A percentile compares a stretch with the other conserved stretches of the same genome.
phyloP scores from a whole-genome alignment of 2,113 vertebrate species.

The Muntiacus reevesi region DNA sequence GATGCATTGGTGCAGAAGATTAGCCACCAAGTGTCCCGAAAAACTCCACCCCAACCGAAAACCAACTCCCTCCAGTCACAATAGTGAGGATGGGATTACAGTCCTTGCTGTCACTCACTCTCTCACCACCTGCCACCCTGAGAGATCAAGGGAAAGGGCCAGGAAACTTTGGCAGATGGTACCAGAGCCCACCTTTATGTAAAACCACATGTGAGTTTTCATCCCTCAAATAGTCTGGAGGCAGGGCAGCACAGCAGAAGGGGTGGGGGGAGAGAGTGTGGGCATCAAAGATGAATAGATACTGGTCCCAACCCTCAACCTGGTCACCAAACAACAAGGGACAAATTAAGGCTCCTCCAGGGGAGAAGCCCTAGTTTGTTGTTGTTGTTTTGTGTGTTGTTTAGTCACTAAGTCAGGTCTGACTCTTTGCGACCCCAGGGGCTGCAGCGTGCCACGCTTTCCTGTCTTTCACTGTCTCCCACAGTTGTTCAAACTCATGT shows the following conservation, averaged over 20 bases:
- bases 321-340: not conserved
- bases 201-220: not conserved
- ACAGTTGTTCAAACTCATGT: not conserved
- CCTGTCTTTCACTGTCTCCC: not conserved
- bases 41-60: not conserved
- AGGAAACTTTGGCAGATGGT: not conserved
- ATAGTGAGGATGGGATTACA: not conserved
- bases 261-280: not conserved
- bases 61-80: not conserved
- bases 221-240: not conserved
- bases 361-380: not conserved
- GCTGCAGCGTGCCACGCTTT: not conserved
- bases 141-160: not conserved
- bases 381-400: not conserved
- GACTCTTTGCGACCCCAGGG: not conserved
- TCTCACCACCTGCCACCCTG: not conserved
- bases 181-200: not conserved
- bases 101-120: not conserved
- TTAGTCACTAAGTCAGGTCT: not conserved
- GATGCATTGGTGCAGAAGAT: not conserved
- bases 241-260: rapidly evolving
- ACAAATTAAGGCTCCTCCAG: not conserved
- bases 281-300: not conserved
- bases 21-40: not conserved
- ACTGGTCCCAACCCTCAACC: not conserved